Percentiles rank a stretch among this genome's conserved stretches.
phyloP scores from a whole-genome alignment of 1,140 invertebrate genomes.

The Stegodyphus dumicola region DNA sequence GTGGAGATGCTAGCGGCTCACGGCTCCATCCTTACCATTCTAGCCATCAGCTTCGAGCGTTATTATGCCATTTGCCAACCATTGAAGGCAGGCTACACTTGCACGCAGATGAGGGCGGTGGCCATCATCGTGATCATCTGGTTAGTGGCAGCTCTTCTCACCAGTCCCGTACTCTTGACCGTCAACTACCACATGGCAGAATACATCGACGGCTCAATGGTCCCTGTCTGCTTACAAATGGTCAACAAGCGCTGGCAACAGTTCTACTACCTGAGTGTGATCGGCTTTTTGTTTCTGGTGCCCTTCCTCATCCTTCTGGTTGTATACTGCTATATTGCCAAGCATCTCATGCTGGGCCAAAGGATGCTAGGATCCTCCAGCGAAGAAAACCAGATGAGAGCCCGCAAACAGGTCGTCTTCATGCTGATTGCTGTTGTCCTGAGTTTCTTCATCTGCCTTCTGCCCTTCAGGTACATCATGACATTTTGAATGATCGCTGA shows the following conservation, averaged over 20 bases:
- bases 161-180: constrained; percentile 71
- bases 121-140: constrained; percentile 86
- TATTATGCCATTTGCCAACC: constrained; percentile 96
- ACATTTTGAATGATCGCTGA: too few species aligned
- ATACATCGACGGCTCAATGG: constrained; percentile 77
- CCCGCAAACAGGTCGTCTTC: constrained; percentile 75
- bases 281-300: constrained; percentile 85
- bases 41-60: constrained; percentile 87
- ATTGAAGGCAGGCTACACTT: constrained; percentile 88
- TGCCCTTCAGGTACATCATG: constrained; percentile 76
- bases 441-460: constrained; percentile 89
- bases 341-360: constrained; percentile 77
- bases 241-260: constrained; percentile 79
- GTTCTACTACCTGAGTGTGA: constrained; percentile 79
- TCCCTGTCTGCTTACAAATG: constrained; percentile 80
- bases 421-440: constrained; percentile 91
- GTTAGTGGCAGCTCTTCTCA: constrained; percentile 84
- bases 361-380: constrained; percentile 68
- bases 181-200: constrained; percentile 73
- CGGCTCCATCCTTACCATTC: constrained; percentile 90
- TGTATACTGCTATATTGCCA: constrained; percentile 85
- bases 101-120: constrained; percentile 86
- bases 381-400: constrained; percentile 63
- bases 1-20: constrained; percentile 92
- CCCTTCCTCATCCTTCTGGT: constrained; percentile 83